phyloP scores from a whole-genome alignment of 1,140 invertebrate genomes.

The Amphibalanus amphitrite region DNA sequence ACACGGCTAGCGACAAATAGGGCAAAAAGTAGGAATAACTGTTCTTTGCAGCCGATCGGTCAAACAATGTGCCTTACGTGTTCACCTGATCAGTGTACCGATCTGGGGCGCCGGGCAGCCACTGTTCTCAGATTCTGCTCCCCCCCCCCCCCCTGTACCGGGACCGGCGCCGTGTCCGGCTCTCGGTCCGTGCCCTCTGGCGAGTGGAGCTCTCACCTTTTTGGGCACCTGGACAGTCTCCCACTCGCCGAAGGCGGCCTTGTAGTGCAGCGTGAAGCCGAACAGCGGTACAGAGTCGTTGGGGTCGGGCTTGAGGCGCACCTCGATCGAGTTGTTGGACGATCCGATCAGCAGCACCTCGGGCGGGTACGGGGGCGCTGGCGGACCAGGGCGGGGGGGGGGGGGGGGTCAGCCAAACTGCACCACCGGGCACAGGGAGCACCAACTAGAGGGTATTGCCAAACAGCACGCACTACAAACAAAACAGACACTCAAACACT shows the following conservation, averaged over 20 bases:
- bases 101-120: too few relatives aligned
- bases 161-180: too few relatives aligned
- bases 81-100: too few relatives aligned
- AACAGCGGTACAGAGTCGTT: constrained; percentile 54
- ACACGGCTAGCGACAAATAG: too few relatives aligned
- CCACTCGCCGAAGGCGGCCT: constrained; percentile 83
- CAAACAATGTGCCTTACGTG: too few relatives aligned
- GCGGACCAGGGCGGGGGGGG: constrained; percentile 17
- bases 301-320: constrained; percentile 47
- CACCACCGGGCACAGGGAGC: too few relatives aligned
- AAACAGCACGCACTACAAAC: neutral
- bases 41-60: too few relatives aligned
- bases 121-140: too few relatives aligned
- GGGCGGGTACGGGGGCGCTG: constrained; percentile 66
- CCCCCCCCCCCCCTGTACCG: too few relatives aligned
- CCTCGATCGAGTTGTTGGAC: constrained; percentile 61
- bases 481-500: neutral
- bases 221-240: constrained; percentile 29
- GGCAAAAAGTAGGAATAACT: too few relatives aligned
- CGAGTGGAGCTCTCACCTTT: constrained; percentile 33
- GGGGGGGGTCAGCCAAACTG: too few relatives aligned
- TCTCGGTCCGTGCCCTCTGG: too few relatives aligned
- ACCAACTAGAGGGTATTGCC: neutral
- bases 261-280: constrained; percentile 80
- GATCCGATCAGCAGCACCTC: constrained; percentile 58